Evolutionary conservation across 2,113 vertebrate species (phyloP), one percentile per base, ranked within the genome.

Genomic region (Xiphorhynchus elegans): DNA sequence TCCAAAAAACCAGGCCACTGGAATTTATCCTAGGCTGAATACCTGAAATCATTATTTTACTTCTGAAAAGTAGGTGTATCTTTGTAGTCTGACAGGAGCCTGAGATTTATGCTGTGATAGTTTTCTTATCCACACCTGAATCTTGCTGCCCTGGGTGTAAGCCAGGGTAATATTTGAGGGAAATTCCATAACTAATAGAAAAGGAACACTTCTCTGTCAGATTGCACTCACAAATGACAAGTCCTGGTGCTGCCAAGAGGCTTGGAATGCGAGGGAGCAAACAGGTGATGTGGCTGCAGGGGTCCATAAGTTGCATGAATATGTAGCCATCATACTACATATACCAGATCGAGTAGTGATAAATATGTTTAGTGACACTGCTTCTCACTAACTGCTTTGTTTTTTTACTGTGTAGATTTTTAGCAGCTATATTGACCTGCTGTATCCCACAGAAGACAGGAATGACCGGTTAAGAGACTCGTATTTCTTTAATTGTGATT

Each of bases 361-460:
- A 88, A 63, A 18, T 52, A 5, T 1, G 4, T 67, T 16, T 56
- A 40, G 50, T 89, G 68, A 18, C 8, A 18, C 46, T 78, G 49
- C 17, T 90, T 90, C 72, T 84, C 40, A 33, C 33, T 90, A 70
- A 70, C 64, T 74, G 11, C 17, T 77, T 29, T 83, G 21, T 39
- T 31, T 72, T 18, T 95, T 72, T 87, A 25, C 92, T 39, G 28
- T 55, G 5, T 62, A 99, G 99, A 96, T 99, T 81, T 99, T 99
- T 83, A 99, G 99, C 96, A 99, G 99, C 97, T 99, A 99, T 89
- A 99, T 99, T 76, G 99, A 99, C 92, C 97, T 99, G 47, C 97
- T 99, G 29, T 99, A 99, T 86, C 98, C 99, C 29, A 99, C 99
- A 35, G 99, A 99, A 60, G 99, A 99, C 76, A 98, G 99, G 58